These are phyloP conservation scores for Liposcelis brunnea DNA, from an alignment of 2,888 invertebrate species.

Conservation along the genomic window DNA sequence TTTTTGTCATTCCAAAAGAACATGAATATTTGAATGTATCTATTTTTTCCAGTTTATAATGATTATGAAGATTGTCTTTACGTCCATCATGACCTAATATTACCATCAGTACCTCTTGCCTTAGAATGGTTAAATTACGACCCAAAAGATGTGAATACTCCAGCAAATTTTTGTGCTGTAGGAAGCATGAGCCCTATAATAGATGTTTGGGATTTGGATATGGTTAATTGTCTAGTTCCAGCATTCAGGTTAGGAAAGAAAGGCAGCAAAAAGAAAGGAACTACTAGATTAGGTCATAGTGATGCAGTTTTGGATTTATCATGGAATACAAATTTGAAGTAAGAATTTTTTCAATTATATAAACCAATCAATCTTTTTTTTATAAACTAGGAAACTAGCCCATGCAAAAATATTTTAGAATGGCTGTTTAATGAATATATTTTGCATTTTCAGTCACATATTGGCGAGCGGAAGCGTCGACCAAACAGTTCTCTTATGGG, in stretches of 20 bases:
- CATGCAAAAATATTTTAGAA: too few species aligned
- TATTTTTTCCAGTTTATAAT: slow-evolving; percentile 58
- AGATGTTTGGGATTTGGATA: slow-evolving; percentile 92
- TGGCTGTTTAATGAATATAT: too few species aligned
- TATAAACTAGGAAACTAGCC: too few species aligned
- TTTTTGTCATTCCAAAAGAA: slow-evolving; percentile 1
- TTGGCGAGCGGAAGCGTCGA: slow-evolving; percentile 90
- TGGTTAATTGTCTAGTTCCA: slow-evolving; percentile 81
- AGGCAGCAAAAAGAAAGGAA: slow-evolving; percentile 54
- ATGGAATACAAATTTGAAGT: slow-evolving; percentile 70
- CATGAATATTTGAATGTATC: slow-evolving; percentile 7
- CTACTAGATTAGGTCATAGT: slow-evolving; percentile 52
- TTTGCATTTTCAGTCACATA: slow-evolving; percentile 46
- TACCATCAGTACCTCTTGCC: slow-evolving; percentile 80
- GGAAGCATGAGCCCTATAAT: slow-evolving; percentile 87
- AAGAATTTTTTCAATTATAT: too few species aligned
- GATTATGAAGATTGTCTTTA: slow-evolving; percentile 76
- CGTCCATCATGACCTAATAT: slow-evolving; percentile 80
- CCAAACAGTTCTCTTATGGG: slow-evolving; percentile 75
- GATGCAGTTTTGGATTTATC: slow-evolving; percentile 82
- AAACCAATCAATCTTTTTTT: too few species aligned
- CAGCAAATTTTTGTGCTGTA: slow-evolving; percentile 79
- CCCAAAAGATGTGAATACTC: slow-evolving; percentile 42
- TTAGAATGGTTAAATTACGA: slow-evolving; percentile 88
- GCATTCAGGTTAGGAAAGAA: slow-evolving; percentile 62